Evolutionary conservation across 2,113 vertebrate genomes (phyloP), one percentile per base, ranked within the genome.

Genomic region (Clupea harengus): DNA sequence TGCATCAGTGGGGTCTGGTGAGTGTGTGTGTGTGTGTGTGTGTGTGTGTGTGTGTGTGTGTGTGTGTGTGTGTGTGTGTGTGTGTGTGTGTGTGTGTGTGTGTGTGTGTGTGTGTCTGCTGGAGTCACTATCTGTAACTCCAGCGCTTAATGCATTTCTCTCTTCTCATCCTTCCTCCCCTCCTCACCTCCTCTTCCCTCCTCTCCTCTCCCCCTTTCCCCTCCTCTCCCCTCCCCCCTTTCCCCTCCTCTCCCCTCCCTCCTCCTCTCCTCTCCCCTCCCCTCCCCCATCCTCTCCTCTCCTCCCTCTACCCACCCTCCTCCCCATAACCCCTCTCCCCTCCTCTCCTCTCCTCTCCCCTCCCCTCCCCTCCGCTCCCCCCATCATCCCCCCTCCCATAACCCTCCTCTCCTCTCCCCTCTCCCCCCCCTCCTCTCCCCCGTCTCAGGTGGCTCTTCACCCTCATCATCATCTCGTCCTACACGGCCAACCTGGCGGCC

Each of bases 391-490:
- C 39, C 2, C 39, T 39, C 39, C 39, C n/a, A n/a, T n/a, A n/a
- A n/a, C n/a, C n/a, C n/a, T n/a, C 39, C 39, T 39, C 39, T 39
- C 39, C 39, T 39, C 39, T 39, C 39, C 39, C n/a, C n/a, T n/a
- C n/a, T n/a, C n/a, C n/a, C n/a, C n/a, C 39, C 39, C 2, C 39
- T 39, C 39, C 39, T 39, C 39, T 39, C 39, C 39, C n/a, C n/a
- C n/a, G n/a, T 39, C 39, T 39, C 39, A 39, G 98, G 98, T 99
- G 98, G 98, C 99, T 99, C 96, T 99, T 99, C 94, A 99, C 98
- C 92, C 97, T 99, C 95, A 99, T 99, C 96, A 99, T 99, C 95
- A 99, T 99, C 94, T 99, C 98, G 89, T 99, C 98, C 80, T 99
- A 99, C 86, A 99, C 98, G 88, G 98, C 98, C 93, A 99, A 99